A percentile compares a stretch with the other conserved stretches of the same genome.
Evolutionary conservation across 2,797 vertebrate species (phyloP).

Genomic region (Megaceryle alcyon): DNA sequence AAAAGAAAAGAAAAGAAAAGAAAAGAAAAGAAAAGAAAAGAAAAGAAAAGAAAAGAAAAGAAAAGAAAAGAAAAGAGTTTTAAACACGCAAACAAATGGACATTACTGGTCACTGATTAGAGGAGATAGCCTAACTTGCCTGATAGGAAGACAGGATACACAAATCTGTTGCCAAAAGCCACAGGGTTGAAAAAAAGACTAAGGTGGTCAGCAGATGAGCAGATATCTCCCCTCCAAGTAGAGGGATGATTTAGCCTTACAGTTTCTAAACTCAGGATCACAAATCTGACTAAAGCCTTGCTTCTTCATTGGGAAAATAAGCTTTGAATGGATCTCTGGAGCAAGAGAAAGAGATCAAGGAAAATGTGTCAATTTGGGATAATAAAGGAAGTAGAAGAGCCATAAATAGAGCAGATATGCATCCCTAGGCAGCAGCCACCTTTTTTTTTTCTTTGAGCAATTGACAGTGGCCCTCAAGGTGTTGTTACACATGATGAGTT

Average conservation of each 20-base stretch:
- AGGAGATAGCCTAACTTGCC: not conserved
- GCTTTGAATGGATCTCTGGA: constrained; percentile 60
- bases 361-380: constrained; percentile 61
- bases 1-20: not conserved
- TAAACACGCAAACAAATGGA: constrained; percentile 19
- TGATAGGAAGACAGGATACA: constrained; percentile 11
- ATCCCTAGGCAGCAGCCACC: constrained; percentile 61
- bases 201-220: constrained; percentile 17
- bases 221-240: constrained; percentile 21
- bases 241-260: constrained; percentile 37
- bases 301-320: constrained; percentile 68
- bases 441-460: constrained; percentile 58
- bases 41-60: not conserved
- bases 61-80: not conserved
- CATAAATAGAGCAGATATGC: constrained; percentile 68
- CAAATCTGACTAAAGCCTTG: constrained; percentile 45
- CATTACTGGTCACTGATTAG: not conserved
- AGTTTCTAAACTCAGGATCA: constrained; percentile 57
- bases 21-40: not conserved
- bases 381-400: constrained; percentile 71
- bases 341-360: constrained; percentile 57
- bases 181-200: not conserved
- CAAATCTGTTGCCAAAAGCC: constrained; percentile 50
- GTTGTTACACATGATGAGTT: not conserved
- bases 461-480: constrained; percentile 68